Base-by-base conservation (phyloP, 2,888 invertebrate species). In the Neoitamus cyanurus region DNA sequence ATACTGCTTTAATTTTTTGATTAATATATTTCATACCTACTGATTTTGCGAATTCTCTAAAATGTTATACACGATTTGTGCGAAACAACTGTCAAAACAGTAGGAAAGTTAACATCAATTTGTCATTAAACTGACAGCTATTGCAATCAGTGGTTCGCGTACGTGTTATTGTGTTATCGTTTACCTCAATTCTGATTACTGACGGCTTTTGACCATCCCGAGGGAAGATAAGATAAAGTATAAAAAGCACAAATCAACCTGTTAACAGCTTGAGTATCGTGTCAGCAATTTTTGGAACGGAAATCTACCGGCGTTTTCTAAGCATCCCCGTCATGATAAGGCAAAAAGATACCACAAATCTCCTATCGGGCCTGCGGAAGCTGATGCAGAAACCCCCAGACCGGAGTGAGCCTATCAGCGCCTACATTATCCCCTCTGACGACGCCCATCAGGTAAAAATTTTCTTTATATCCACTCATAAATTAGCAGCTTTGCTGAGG, bases 361-460 rank as follows among this genome's bases (percentile, higher is more conserved):
- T 89, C 42, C 87, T 91, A 9, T 3, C 78, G 0, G 88, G 88
- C 25, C 85, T 91, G 13, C 88, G 91, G 1, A 86, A 88, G 72
- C 86, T 91, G 31, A 89, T 91, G 89, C 87, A 88, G 84, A 87
- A 87, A 11, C 86, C 87, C 15, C 86, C 86, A 25, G 85, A 87
- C 0, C 70, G 78, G 6, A 15, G 68, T 13, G 87, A 84, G 13
- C 90, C 93, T 13, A 87, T 96, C 11, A 92, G 94, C 86, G 97
- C 96, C 0, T 95, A 96, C 88, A 95, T 96, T 85, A 92, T 96
- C 46, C 95, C 95, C 15, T 94, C 94, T 0, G 93, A 93, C 83
- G 96, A 96, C 92, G 94, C 95, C 20, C 96, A 96, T 90, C 93
- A 93, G 90, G 93, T 93, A 86, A 88, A 11, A 9, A n/a, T 30